phyloP scores from a whole-genome alignment of 2,888 invertebrate species.

The Ephialtes manifestator region DNA sequence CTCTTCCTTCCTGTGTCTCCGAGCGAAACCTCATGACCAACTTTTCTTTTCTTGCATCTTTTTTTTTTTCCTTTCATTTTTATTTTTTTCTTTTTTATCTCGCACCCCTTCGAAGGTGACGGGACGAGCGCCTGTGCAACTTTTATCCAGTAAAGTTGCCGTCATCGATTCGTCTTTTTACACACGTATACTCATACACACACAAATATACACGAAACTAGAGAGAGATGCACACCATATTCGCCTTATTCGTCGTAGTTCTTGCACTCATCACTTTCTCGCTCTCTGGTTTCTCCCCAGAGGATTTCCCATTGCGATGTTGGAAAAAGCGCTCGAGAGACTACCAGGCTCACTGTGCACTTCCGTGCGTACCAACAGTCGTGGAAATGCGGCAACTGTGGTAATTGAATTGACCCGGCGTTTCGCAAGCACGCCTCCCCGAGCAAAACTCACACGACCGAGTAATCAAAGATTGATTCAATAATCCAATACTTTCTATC shows the following conservation, averaged over 20 bases:
- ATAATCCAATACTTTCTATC: constrained; percentile 18
- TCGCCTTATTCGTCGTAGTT: constrained; percentile 28
- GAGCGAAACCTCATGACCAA: constrained; percentile 42
- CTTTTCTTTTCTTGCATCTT: constrained; percentile 31
- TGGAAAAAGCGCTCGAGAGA: constrained; percentile 46
- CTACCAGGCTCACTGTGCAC: constrained; percentile 11
- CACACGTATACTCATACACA: background rate
- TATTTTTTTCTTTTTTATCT: constrained; percentile 22
- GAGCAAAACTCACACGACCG: constrained; percentile 48
- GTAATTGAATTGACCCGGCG: constrained; percentile 62
- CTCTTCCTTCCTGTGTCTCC: constrained; percentile 13
- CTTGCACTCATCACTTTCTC: constrained; percentile 43
- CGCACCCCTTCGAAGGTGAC: constrained; percentile 20
- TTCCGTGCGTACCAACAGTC: constrained; percentile 31
- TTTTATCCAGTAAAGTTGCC: constrained; percentile 56
- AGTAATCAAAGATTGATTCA: constrained; percentile 52
- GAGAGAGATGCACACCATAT: background rate
- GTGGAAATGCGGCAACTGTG: constrained; percentile 18
- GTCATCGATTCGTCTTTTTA: constrained; percentile 51
- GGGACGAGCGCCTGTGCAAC: constrained; percentile 31
- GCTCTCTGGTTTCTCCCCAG: constrained; percentile 32
- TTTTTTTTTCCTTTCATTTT: background rate
- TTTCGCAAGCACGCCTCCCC: constrained; percentile 25
- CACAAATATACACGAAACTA: background rate
- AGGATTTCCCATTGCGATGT: constrained; percentile 34